Conservation (phyloP, 1,140 invertebrate genomes). For the Drosophila varians region DNA sequence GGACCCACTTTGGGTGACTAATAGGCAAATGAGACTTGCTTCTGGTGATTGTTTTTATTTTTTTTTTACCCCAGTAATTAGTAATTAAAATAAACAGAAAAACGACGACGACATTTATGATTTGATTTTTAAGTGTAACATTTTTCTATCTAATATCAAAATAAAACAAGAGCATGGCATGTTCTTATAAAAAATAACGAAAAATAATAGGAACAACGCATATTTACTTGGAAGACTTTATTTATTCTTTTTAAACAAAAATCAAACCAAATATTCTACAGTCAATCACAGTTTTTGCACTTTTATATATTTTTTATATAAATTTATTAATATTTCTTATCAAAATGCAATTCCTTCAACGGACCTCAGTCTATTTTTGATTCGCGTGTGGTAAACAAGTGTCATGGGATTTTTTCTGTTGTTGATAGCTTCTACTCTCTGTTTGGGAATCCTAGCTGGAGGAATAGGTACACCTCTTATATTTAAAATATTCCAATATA, state of each 20-base stretch:
- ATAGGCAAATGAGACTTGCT: conserved; percentile 36
- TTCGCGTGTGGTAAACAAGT: conserved; percentile 36
- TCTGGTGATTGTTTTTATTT: conserved; percentile 1
- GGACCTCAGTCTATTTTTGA: conserved; percentile 33
- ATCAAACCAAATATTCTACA: no score
- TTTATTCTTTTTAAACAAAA: no score
- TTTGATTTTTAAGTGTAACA: no score
- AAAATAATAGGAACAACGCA: no score
- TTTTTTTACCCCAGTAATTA: conserved; percentile 4
- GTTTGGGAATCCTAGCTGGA: conserved; percentile 6
- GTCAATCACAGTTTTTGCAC: neutral
- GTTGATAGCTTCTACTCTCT: neutral
- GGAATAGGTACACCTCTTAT: no score
- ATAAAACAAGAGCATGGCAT: no score
- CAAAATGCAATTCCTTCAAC: conserved; percentile 4
- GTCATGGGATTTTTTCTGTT: conserved; percentile 32
- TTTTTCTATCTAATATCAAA: no score
- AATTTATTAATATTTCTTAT: conserved; percentile 16
- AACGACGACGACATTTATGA: neutral
- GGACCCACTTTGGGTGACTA: conserved; percentile 51
- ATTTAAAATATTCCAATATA: no score
- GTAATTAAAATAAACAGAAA: conserved; percentile 5
- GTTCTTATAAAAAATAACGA: no score
- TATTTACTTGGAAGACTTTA: no score
- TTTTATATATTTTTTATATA: neutral